A percentile compares a stretch with the other conserved stretches of the same genome.
These are phyloP conservation scores for Antechinus flavipes DNA, from an alignment of 2,113 vertebrate species.

Conservation along the genomic window DNA sequence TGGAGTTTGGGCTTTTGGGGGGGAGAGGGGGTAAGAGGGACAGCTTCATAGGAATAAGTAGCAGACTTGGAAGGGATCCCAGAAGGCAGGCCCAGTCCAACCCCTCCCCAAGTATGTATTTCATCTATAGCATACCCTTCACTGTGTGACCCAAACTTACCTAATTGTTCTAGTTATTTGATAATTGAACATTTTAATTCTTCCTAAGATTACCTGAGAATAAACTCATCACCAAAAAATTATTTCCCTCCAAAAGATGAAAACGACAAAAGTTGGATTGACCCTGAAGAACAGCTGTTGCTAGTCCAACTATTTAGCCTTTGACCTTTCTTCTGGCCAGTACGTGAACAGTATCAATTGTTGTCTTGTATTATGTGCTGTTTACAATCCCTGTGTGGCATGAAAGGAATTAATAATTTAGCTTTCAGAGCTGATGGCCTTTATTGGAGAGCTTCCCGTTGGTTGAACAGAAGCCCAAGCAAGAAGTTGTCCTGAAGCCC, in stretches of 20 bases:
- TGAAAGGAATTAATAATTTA: slow-evolving; percentile 90
- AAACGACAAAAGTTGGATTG: slow-evolving; percentile 75
- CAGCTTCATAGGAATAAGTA: background rate
- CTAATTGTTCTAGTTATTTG: background rate
- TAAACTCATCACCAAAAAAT: slow-evolving; percentile 49
- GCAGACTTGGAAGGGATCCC: background rate
- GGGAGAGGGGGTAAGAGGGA: background rate
- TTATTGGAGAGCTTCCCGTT: slow-evolving; percentile 84
- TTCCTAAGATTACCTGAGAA: slow-evolving; percentile 44
- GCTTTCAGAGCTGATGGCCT: slow-evolving; percentile 85
- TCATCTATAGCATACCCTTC: background rate
- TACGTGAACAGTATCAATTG: slow-evolving; percentile 90
- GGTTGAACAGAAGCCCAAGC: slow-evolving; percentile 82
- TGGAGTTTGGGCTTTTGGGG: background rate
- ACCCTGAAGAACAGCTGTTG: slow-evolving; percentile 87
- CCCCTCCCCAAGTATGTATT: background rate
- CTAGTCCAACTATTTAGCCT: slow-evolving; percentile 88
- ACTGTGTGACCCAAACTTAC: background rate
- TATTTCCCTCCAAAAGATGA: slow-evolving; percentile 58
- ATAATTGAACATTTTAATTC: slow-evolving; percentile 1
- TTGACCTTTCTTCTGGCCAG: slow-evolving; percentile 89
- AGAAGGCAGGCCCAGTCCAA: background rate
- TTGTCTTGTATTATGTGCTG: slow-evolving; percentile 86
- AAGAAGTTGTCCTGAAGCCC: slow-evolving; percentile 82
- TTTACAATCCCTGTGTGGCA: slow-evolving; percentile 89